Conservation (phyloP, 2,113 vertebrate genomes). For the Aphyosemion australe region DNA sequence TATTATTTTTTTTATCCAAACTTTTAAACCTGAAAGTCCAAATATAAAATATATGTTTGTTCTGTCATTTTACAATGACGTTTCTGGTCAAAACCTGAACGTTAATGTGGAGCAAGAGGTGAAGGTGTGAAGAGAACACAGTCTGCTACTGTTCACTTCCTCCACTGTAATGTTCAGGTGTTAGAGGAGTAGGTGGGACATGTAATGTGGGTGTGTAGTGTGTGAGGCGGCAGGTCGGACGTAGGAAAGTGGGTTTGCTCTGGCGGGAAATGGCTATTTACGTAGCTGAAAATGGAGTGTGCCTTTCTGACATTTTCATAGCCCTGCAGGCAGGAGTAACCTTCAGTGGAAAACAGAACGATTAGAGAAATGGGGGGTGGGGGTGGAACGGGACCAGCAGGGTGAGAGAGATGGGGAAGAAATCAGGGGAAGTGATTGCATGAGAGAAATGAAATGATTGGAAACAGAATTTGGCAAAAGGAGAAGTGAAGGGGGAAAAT, state of each 20-base stretch:
- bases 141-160: conserved; percentile 3
- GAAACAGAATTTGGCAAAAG: conserved; percentile 18
- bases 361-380: conserved; percentile 56
- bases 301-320: conserved; percentile 77
- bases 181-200: conserved; percentile 38
- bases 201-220: conserved; percentile 27
- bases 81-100: no score
- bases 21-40: no score
- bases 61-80: no score
- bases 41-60: no score
- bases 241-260: conserved; percentile 84
- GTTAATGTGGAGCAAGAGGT: conserved; percentile 11
- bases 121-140: conserved; percentile 12
- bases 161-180: conserved; percentile 21
- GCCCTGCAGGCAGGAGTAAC: conserved; percentile 82
- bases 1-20: no score
- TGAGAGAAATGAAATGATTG: conserved; percentile 40
- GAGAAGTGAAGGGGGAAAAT: conserved; percentile 6
- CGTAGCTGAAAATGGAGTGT: conserved; percentile 78
- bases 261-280: conserved; percentile 87
- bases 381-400: conserved; percentile 15
- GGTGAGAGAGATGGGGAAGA: conserved; percentile 35
- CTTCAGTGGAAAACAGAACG: conserved; percentile 75
- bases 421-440: conserved; percentile 30
- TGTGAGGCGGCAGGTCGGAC: conserved; percentile 62